These are phyloP conservation scores for Sabellastarte sp. DNA, from an alignment of 2,888 invertebrate genomes.

Conservation along the genomic window DNA sequence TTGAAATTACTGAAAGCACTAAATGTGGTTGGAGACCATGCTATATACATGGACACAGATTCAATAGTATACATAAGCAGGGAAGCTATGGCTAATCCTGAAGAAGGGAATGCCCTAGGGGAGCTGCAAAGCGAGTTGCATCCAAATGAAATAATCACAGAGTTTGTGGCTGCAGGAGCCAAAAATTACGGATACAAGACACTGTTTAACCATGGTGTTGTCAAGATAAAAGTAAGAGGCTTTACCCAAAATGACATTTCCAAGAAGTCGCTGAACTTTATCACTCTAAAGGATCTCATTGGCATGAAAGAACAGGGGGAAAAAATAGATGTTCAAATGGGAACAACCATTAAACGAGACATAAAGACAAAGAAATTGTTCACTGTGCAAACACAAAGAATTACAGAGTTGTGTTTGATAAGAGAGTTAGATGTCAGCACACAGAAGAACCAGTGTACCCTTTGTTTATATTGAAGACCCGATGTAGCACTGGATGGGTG, in stretches of 20 bases:
- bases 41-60: conserved; percentile 56
- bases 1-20: conserved; percentile 47
- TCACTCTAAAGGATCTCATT: conserved; percentile 22
- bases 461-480: no score
- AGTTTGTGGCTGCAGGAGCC: conserved; percentile 13
- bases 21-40: conserved; percentile 38
- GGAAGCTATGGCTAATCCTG: conserved; percentile 7
- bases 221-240: conserved; percentile 36
- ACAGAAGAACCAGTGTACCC: no score
- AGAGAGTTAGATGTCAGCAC: no score
- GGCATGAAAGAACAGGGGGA: no score
- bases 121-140: conserved; percentile 30
- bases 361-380: no score
- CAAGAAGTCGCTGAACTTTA: conserved; percentile 27
- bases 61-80: conserved; percentile 41
- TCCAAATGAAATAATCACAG: conserved; percentile 33
- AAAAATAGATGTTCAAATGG: no score
- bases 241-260: conserved; percentile 32
- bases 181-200: conserved; percentile 21
- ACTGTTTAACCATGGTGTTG: conserved; percentile 8
- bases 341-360: no score
- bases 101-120: conserved; percentile 19
- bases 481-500: no score
- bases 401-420: no score
- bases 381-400: no score